Conservation (phyloP, 2,797 vertebrate genomes). For the Pseudotriccus pelzelni region DNA sequence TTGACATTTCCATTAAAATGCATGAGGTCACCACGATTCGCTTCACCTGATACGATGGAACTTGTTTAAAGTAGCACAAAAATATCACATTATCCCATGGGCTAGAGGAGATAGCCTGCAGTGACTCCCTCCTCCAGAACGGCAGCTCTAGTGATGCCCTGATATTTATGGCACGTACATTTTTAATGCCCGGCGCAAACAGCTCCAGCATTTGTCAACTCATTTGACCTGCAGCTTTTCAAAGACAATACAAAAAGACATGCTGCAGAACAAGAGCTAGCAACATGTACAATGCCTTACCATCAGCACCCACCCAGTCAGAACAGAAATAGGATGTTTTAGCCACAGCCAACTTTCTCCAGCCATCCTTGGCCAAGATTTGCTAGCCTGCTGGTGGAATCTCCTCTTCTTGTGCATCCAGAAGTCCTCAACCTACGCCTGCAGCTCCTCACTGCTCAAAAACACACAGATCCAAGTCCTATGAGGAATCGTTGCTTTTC, state of each 20-base stretch:
- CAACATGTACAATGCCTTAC: neutral
- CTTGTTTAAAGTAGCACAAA: constrained; percentile 20
- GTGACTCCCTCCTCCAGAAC: neutral
- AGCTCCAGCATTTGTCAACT: neutral
- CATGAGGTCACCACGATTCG: neutral
- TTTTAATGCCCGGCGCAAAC: constrained; percentile 21
- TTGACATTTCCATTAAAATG: constrained; percentile 33
- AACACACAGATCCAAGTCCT: fast-evolving
- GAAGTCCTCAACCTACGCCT: neutral
- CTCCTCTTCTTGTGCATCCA: neutral
- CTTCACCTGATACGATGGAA: constrained; percentile 8
- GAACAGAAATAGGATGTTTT: neutral
- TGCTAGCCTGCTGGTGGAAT: neutral
- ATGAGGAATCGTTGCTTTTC: neutral
- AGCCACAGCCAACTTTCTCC: neutral
- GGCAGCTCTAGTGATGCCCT: neutral
- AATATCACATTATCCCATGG: neutral
- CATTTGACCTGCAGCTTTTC: neutral
- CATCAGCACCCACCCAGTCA: neutral
- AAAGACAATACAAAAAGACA: neutral
- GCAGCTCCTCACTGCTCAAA: neutral
- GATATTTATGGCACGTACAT: neutral
- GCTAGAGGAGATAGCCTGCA: neutral
- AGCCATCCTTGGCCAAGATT: neutral
- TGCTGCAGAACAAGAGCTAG: neutral